Base-by-base conservation (phyloP, 2,797 vertebrate genomes). In the Gobio occitaniae region DNA sequence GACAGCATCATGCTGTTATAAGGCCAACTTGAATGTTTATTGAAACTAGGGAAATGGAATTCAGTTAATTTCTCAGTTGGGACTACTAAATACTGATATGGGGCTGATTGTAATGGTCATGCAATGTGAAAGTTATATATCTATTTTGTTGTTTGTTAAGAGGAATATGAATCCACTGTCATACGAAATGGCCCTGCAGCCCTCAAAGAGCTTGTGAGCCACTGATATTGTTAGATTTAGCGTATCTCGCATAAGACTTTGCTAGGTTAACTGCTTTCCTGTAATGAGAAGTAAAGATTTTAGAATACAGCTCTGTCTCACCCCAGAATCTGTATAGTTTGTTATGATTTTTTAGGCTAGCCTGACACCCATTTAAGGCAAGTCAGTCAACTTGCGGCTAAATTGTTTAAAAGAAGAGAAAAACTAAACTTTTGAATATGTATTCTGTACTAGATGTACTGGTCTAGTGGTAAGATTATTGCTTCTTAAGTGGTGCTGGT, bases 11-110 rank as follows among this genome's bases (percentile, higher is more conserved):
- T n/a, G 19, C 12, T 50, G 17, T 84, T 71, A 44, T 47, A 36
- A 76, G 82, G 63, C 36, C 82, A 77, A 44, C 38, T 84, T 75
- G 70, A 75, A 61, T 65, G 70, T 38, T 83, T 83, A 52, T 63
- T 74, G 56, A 74, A 74, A 82, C 25, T 63, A 5, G 7, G 72
- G 72, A 69, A 77, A 68, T 32, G 21, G 29, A 38, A 50, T 61
- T 63, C 17, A 15, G 54, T 72, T 82, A 15, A 83, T 83, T 83
- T 75, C 32, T 48, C 44, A 65, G 29, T 50, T 59, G 80, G 80
- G 79, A 81, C 50, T 38, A 21, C 25, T 71, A 70, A 71, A 41
- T 71, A 32, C 66, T 47, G 80, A 71, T 59, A 52, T 36, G 80
- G 38, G n/a, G 50, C 36, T 17, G 68, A 70, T 71, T 71, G 66